These are phyloP conservation scores for Zoanthus solanderi DNA, from an alignment of 92 coral and sea anemone species.

Conservation along the genomic window DNA sequence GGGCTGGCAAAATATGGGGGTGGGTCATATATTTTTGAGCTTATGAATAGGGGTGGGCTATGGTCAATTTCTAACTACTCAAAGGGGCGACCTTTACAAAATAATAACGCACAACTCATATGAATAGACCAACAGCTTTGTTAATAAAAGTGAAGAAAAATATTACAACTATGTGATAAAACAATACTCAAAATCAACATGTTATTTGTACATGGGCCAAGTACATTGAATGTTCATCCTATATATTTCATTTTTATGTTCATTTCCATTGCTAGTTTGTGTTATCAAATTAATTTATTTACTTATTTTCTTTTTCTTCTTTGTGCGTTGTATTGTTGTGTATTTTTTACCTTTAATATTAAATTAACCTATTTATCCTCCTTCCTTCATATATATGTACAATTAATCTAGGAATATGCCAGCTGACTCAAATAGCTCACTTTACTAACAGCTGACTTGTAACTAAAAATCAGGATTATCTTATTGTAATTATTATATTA, in stretches of 20 bases:
- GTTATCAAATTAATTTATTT: neutral
- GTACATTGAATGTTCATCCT: slow-evolving; percentile 6
- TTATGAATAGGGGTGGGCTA: neutral
- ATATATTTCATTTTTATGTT: neutral
- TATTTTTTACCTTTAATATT: slow-evolving; percentile 3
- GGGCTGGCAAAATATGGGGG: neutral
- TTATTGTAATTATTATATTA: no score
- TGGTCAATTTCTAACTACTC: neutral
- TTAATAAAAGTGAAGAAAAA: neutral
- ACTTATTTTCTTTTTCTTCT: slow-evolving; percentile 4
- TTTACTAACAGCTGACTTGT: slow-evolving; percentile 11
- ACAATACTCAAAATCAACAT: no score
- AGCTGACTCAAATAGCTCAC: slow-evolving; percentile 11
- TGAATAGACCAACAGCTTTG: no score
- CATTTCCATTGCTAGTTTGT: slow-evolving; percentile 9
- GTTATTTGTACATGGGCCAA: neutral
- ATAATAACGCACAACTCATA: neutral
- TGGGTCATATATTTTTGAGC: slow-evolving; percentile 9
- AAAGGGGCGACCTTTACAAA: slow-evolving; percentile 7
- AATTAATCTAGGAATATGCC: slow-evolving; percentile 19
- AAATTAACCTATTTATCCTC: slow-evolving; percentile 12
- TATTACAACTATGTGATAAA: neutral
- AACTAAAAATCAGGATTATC: neutral
- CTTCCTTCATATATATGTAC: slow-evolving; percentile 9
- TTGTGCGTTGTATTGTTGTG: slow-evolving; percentile 14